Conservation (phyloP, 2,888 invertebrate species). For the Nomada ruficornis region DNA sequence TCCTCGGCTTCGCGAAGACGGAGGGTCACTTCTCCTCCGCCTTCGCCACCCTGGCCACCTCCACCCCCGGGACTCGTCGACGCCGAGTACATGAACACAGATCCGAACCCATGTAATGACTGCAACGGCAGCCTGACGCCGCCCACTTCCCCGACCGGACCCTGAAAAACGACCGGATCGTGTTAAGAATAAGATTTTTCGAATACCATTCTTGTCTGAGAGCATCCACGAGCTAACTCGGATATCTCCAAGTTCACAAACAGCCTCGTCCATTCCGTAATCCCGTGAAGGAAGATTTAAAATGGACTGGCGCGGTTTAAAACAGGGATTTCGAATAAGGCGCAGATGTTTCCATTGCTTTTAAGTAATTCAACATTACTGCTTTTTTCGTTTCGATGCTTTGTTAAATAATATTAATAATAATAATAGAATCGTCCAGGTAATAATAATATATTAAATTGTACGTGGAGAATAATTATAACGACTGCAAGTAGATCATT, state of each 20-base stretch:
- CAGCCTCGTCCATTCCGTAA: not conserved
- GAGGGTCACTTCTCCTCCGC: constrained; percentile 82
- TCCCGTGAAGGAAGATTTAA: not conserved
- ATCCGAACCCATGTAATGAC: constrained; percentile 84
- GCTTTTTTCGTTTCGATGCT: too few relatives aligned
- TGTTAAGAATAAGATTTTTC: constrained; percentile 21
- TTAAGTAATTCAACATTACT: too few relatives aligned
- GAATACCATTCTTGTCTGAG: not conserved
- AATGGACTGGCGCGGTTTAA: not conserved
- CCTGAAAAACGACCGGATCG: constrained; percentile 73
- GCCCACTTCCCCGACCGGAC: constrained; percentile 83
- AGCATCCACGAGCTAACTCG: not conserved
- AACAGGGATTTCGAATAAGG: not conserved
- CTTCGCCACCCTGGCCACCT: constrained; percentile 77
- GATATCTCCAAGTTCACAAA: not conserved
- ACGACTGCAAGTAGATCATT: too few relatives aligned
- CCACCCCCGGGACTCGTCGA: constrained; percentile 83
- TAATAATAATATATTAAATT: too few relatives aligned
- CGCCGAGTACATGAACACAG: constrained; percentile 84
- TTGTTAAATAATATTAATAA: too few relatives aligned
- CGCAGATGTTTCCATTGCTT: not conserved
- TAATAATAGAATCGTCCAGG: too few relatives aligned
- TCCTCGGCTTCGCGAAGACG: constrained; percentile 84
- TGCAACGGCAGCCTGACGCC: constrained; percentile 83
- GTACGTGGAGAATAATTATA: too few relatives aligned